Percentiles rank a stretch among this genome's conserved stretches.
Evolutionary conservation across 2,888 invertebrate species (phyloP).

Genomic region (Aphodius sticticus): DNA sequence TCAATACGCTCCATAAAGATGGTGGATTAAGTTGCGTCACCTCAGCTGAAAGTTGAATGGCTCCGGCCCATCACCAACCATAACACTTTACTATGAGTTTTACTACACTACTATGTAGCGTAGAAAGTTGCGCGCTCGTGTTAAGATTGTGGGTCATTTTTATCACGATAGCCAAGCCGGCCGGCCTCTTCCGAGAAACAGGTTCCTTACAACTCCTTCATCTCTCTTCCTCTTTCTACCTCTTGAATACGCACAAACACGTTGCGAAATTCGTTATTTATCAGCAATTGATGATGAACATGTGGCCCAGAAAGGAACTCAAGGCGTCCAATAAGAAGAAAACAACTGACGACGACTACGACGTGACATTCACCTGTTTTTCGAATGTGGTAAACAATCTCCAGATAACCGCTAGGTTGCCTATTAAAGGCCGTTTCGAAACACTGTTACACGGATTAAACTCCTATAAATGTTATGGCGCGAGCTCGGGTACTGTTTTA

Average conservation of each 20-base stretch:
- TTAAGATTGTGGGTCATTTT: slow-evolving; percentile 49
- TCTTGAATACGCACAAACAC: slow-evolving; percentile 29
- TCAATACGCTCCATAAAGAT: slow-evolving; percentile 36
- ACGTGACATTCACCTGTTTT: slow-evolving; percentile 4
- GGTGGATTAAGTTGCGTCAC: slow-evolving; percentile 37
- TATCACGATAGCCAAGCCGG: slow-evolving; percentile 40
- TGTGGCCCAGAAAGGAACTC: background rate
- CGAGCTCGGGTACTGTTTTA: background rate
- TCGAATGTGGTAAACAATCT: slow-evolving; percentile 4
- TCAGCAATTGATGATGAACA: slow-evolving; percentile 15
- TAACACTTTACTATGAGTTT: slow-evolving; percentile 39
- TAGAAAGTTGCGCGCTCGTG: slow-evolving; percentile 44
- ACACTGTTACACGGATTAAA: background rate
- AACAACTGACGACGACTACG: background rate
- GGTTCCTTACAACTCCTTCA: background rate
- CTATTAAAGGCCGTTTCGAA: background rate
- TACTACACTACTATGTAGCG: slow-evolving; percentile 31
- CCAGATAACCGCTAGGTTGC: background rate
- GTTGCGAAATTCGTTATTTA: slow-evolving; percentile 31
- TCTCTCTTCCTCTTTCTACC: background rate
- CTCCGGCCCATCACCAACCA: slow-evolving; percentile 45
- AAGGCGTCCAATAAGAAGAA: background rate
- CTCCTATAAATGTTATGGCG: background rate
- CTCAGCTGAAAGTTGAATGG: background rate
- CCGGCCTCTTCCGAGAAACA: background rate